phyloP scores from a whole-genome alignment of 2,888 invertebrate genomes.

The Ptychoptera albimana region DNA sequence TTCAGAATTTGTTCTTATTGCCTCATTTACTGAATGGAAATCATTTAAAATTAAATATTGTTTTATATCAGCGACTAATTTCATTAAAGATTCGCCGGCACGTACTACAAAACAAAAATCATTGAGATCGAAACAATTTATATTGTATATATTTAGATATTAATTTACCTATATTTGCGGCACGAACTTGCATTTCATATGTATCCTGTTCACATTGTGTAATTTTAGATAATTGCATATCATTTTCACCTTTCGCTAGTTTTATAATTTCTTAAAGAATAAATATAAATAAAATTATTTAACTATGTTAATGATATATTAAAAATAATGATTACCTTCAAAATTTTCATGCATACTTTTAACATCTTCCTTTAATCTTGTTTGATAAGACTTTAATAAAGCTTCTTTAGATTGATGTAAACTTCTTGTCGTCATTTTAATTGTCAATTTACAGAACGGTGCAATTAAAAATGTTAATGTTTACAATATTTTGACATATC shows the following conservation, averaged over 20 bases:
- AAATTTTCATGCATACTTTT: slow-evolving; percentile 97
- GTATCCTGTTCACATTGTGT: slow-evolving; percentile 92
- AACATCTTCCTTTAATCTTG: slow-evolving; percentile 87
- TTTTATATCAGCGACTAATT: slow-evolving; percentile 92
- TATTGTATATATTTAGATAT: background rate
- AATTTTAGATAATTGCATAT: slow-evolving; percentile 75
- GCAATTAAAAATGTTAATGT: slow-evolving; percentile 10
- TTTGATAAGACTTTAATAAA: slow-evolving; percentile 84
- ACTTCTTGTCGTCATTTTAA: slow-evolving; percentile 31
- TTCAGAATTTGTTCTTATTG: slow-evolving; percentile 86
- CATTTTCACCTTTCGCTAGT: slow-evolving; percentile 76
- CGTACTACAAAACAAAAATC: slow-evolving; percentile 45
- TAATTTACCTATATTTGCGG: slow-evolving; percentile 64
- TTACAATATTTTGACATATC: background rate
- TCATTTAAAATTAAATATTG: slow-evolving; percentile 96
- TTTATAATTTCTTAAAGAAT: slow-evolving; percentile 66
- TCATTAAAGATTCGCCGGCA: slow-evolving; percentile 93
- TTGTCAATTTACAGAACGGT: slow-evolving; percentile 12
- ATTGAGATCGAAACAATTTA: background rate
- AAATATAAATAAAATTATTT: background rate
- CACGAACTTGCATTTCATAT: slow-evolving; percentile 92
- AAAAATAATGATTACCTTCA: slow-evolving; percentile 45
- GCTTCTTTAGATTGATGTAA: slow-evolving; percentile 91
- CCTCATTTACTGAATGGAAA: slow-evolving; percentile 95
- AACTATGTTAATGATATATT: background rate